Evolutionary conservation across 1,140 invertebrate genomes (phyloP).

Genomic region (Drosophila bocki): DNA sequence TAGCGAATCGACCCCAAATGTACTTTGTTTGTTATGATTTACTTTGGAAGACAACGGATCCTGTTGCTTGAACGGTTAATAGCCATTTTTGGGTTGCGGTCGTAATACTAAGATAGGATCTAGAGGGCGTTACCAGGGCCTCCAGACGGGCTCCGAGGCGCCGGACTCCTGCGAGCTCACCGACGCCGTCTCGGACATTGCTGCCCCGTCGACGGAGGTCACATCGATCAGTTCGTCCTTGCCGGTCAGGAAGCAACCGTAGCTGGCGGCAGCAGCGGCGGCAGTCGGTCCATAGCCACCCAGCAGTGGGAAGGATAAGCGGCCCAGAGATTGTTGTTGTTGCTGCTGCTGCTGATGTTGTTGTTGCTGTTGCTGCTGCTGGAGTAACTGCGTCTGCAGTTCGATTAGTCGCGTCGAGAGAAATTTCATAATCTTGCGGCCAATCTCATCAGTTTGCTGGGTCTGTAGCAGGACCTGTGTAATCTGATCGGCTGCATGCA

Average conservation of each 20-base stretch:
- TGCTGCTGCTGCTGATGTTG: constrained; percentile 53
- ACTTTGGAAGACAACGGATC: constrained; percentile 81
- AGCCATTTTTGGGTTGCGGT: constrained; percentile 58
- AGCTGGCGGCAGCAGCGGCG: constrained; percentile 62
- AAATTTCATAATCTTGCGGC: constrained; percentile 93
- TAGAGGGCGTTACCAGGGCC: constrained; percentile 72
- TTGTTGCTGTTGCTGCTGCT: constrained; percentile 59
- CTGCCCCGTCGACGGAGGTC: constrained; percentile 75
- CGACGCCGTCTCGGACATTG: constrained; percentile 74
- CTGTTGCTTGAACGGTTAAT: constrained; percentile 67
- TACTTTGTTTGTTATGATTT: constrained; percentile 48
- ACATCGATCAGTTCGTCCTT: constrained; percentile 81
- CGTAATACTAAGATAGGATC: constrained; percentile 71
- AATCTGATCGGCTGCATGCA: constrained; percentile 96
- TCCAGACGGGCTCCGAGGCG: constrained; percentile 75
- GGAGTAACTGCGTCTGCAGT: constrained; percentile 76
- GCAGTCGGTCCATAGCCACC: constrained; percentile 62
- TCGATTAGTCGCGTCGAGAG: constrained; percentile 92
- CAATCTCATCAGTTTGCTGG: constrained; percentile 92
- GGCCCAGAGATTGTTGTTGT: constrained; percentile 40
- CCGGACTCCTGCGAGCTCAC: constrained; percentile 74
- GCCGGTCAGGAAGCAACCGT: constrained; percentile 62
- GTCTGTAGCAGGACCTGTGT: constrained; percentile 92
- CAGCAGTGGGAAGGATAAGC: constrained; percentile 63
- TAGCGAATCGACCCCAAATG: constrained; percentile 23